Base-by-base conservation (phyloP, 2,797 vertebrate species). In the Mus spretus region DNA sequence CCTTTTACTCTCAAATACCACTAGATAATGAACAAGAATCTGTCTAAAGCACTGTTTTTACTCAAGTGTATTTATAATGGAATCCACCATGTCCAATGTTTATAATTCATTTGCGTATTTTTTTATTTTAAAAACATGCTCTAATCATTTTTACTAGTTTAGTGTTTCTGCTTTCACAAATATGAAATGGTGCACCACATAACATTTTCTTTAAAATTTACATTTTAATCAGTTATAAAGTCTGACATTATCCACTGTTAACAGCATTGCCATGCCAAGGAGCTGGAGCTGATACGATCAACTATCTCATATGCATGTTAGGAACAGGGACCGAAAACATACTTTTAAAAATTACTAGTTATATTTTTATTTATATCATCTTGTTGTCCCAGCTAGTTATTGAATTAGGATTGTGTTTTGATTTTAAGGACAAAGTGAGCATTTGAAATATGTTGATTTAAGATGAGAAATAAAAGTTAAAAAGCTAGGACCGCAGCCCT, bases 161-260 rank as follows among this genome's bases (percentile, higher is more conserved):
- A 83, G 44, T 74, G 40, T 74, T 74, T 26, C 10, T 75, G 5
- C 89, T 26, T 65, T 82, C 37, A 96, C 44, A 97, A 93, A 85
- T 70, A 17, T 55, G 31, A 67, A 86, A 89, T 85, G 53, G 37
- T n/a, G 0, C 0, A 80, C 13, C 10, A 47, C n/a, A 47, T 40
- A 95, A 8, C 2, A 94, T 95, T 94, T 95, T 91, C 72, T 82
- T 13, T 47, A 77, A 53, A 93, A 89, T 89, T 94, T 86, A 85
- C 40, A 1, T 74, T 93, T 88, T 20, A 24, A 78, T 95, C 59
- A 85, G 57, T 96, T 92, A 83, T 83, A 50, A 90, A 92, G 79
- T 59, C 83, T 91, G 75, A 20, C 13, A 70, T 79, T 92, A 86
- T 50, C 28, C 10, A 26, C 65, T 87, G 3, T 37, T 93, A 22